These are phyloP conservation scores for Plagiodera versicolora DNA, from an alignment of 2,888 invertebrate species.

Conservation along the genomic window DNA sequence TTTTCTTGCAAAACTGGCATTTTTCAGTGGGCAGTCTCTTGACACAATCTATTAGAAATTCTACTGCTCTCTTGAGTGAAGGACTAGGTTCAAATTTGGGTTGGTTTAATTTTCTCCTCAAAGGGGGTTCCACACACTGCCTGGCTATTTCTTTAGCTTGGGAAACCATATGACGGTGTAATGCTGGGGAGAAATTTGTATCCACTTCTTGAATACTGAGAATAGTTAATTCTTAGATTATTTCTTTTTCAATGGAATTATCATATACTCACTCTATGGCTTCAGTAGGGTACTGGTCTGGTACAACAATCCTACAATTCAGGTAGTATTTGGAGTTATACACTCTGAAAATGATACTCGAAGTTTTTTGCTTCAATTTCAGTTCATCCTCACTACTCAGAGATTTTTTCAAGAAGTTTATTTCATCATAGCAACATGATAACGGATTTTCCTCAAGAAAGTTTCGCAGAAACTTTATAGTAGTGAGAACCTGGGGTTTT, in stretches of 20 bases:
- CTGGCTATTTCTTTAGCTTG: slow-evolving; percentile 71
- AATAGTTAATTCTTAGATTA: slow-evolving; percentile 18
- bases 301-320: slow-evolving; percentile 62
- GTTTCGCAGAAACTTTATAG: slow-evolving; percentile 63
- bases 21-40: slow-evolving; percentile 63
- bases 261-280: slow-evolving; percentile 55
- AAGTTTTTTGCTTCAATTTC: slow-evolving; percentile 68
- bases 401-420: slow-evolving; percentile 61
- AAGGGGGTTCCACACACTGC: slow-evolving; percentile 69
- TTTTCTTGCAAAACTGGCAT: slow-evolving; percentile 66
- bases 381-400: slow-evolving; percentile 59
- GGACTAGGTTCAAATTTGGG: slow-evolving; percentile 64
- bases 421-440: slow-evolving; percentile 73
- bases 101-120: slow-evolving; percentile 59
- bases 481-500: slow-evolving; percentile 62
- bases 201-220: slow-evolving; percentile 62
- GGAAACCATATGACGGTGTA: slow-evolving; percentile 63
- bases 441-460: slow-evolving; percentile 72
- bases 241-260: background rate
- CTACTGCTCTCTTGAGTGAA: slow-evolving; percentile 62
- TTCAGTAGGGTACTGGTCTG: slow-evolving; percentile 65
- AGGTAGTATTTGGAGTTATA: slow-evolving; percentile 64
- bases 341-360: slow-evolving; percentile 62
- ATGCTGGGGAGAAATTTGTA: slow-evolving; percentile 67
- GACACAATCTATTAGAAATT: slow-evolving; percentile 65